A percentile compares a stretch with the other conserved stretches of the same genome.
Evolutionary conservation across 2,888 invertebrate genomes (phyloP).

Genomic region (Malthinus seriepunctatus): DNA sequence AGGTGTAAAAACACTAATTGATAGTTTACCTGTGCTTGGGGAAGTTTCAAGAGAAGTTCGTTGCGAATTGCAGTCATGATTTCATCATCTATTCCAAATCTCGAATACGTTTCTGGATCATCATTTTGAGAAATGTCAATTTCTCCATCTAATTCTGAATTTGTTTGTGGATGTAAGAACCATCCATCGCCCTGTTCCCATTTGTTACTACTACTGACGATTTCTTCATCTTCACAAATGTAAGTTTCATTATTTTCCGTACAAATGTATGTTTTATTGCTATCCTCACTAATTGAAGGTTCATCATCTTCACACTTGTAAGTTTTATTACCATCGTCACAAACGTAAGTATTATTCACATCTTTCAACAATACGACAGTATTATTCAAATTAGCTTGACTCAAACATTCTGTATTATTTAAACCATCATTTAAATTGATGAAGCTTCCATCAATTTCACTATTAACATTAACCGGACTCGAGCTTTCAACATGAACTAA

Average conservation of each 20-base stretch:
- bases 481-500: not conserved
- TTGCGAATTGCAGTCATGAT: slow-evolving; percentile 72
- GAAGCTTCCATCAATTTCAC: no score
- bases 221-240: slow-evolving; percentile 3
- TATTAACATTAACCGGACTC: no score
- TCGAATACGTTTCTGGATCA: slow-evolving; percentile 55
- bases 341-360: not conserved
- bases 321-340: slow-evolving; percentile 41
- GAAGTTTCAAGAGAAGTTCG: slow-evolving; percentile 71
- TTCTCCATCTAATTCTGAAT: slow-evolving; percentile 44
- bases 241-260: slow-evolving; percentile 38
- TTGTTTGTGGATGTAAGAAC: slow-evolving; percentile 54
- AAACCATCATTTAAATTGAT: no score
- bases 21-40: slow-evolving; percentile 69
- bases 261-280: slow-evolving; percentile 31
- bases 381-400: not conserved
- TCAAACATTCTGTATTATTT: not conserved
- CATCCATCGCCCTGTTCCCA: slow-evolving; percentile 50
- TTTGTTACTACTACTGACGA: slow-evolving; percentile 20
- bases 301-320: slow-evolving; percentile 51
- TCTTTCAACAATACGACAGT: not conserved
- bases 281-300: not conserved
- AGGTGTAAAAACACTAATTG: no score
- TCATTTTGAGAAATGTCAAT: slow-evolving; percentile 39
- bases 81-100: slow-evolving; percentile 68